Evolutionary conservation across 2,888 invertebrate genomes (phyloP).

Genomic region (Parnassius apollo): DNA sequence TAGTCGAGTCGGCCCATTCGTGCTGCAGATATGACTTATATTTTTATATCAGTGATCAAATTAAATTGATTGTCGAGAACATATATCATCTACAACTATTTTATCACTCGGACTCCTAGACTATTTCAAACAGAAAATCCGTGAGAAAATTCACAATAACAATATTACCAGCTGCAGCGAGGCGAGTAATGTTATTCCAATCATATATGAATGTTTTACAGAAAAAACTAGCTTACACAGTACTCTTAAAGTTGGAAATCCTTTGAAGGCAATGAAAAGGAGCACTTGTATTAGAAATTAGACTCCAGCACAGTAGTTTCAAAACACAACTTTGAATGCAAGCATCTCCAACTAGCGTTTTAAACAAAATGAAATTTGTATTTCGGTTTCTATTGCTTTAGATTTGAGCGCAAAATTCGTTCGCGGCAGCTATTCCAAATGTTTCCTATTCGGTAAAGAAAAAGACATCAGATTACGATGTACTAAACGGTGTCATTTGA

Average conservation of each 20-base stretch:
- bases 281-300: conserved; percentile 22
- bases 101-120: not conserved
- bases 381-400: conserved; percentile 30
- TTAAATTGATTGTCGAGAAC: not conserved
- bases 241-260: conserved; percentile 13
- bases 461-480: not conserved
- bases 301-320: conserved; percentile 18
- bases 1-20: too few species aligned
- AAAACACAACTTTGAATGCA: conserved; percentile 20
- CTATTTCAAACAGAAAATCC: conserved; percentile 41
- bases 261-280: not conserved
- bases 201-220: conserved; percentile 28
- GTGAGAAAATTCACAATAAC: conserved; percentile 52
- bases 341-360: conserved; percentile 8
- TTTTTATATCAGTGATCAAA: too few species aligned
- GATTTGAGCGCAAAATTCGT: conserved; percentile 27
- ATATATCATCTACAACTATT: not conserved
- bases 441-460: not conserved
- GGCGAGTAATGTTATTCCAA: conserved; percentile 39
- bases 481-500: too few species aligned
- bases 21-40: too few species aligned
- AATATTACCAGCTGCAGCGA: conserved; percentile 48
- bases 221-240: conserved; percentile 10
- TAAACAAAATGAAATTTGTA: conserved; percentile 27
- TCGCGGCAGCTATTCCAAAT: not conserved